These are phyloP conservation scores for Loris lydekkerianus DNA, from an alignment of 2,797 vertebrate genomes.

Conservation along the genomic window DNA sequence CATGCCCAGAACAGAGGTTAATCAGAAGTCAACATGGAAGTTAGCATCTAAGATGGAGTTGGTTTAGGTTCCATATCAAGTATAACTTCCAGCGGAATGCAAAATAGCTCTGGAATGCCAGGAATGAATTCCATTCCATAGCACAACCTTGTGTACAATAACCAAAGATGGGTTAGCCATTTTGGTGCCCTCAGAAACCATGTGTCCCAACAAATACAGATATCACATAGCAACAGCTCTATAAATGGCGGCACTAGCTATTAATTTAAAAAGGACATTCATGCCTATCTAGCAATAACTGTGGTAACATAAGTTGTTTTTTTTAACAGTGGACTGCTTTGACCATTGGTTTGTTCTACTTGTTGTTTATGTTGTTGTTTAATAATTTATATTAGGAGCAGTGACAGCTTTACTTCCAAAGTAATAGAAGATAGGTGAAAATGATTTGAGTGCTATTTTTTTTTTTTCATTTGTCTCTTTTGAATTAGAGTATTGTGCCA, in stretches of 20 bases:
- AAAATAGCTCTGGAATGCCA: background rate
- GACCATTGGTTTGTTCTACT: background rate
- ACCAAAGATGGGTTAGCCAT: background rate
- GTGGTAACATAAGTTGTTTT: background rate
- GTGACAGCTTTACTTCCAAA: conserved; percentile 46
- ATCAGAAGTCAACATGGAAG: too few relatives aligned
- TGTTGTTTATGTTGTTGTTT: background rate
- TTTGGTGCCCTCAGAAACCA: background rate
- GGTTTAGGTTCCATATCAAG: too few relatives aligned
- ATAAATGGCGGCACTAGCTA: background rate
- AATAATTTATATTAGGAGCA: background rate
- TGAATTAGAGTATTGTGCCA: background rate
- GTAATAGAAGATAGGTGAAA: conserved; percentile 60
- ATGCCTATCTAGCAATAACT: background rate
- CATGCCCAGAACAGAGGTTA: too few relatives aligned
- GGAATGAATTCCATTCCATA: background rate
- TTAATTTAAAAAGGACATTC: conserved; percentile 4
- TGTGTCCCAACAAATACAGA: conserved; percentile 51
- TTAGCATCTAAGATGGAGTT: too few relatives aligned
- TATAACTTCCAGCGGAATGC: conserved; percentile 3
- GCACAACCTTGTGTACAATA: background rate
- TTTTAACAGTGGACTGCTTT: background rate
- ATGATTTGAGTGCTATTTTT: background rate
- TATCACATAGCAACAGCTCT: background rate
- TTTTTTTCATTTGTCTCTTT: conserved; percentile 14